Evolutionary conservation across 2,888 invertebrate species (phyloP), one percentile per base, ranked within the genome.

Genomic region (Smittia aterrima): DNA sequence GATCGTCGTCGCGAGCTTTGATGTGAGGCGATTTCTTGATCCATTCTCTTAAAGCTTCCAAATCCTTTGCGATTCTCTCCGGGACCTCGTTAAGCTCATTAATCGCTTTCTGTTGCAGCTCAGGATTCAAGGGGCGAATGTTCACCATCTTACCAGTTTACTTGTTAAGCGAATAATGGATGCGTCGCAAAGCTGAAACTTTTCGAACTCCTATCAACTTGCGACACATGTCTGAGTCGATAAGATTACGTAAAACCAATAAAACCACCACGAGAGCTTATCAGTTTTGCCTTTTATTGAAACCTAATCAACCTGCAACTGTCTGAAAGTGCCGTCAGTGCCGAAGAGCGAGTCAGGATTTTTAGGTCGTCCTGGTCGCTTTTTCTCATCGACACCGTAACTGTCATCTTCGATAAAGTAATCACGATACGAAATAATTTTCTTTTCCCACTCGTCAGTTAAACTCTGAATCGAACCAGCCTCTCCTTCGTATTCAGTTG

Each of bases 401-500:
- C 18, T 58, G 58, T 3, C 9, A 9, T 38, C 38, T n/a, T n/a
- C n/a, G n/a, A n/a, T n/a, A n/a, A n/a, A n/a, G n/a, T 77, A 79
- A 1, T 77, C 76, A 24, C 75, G 77, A 41, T 78, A 78, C 27
- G 66, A 74, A 4, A 77, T 11, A 54, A 80, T 11, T 18, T 75
- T 72, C 74, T 76, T 73, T 25, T 78, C 79, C 76, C 78, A 78
- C 13, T 78, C 47, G 11, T 72, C 76, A 27, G 77, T 62, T 1
- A 78, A 74, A 24, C 68, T 58, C 0, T 68, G 64, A 3, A 85
- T 77, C 3, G 86, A 82, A 0, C 86, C 87, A 27, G 84, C 87
- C 16, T 82, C 82, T 4, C 90, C 90, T 13, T 90, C 90, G 77
- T 88, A 89, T 78, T 90, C 89, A 20, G 81, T 82, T 0, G 90